Evolutionary conservation across 2,113 vertebrate genomes (phyloP).

Genomic region (Xiphophorus couchianus): DNA sequence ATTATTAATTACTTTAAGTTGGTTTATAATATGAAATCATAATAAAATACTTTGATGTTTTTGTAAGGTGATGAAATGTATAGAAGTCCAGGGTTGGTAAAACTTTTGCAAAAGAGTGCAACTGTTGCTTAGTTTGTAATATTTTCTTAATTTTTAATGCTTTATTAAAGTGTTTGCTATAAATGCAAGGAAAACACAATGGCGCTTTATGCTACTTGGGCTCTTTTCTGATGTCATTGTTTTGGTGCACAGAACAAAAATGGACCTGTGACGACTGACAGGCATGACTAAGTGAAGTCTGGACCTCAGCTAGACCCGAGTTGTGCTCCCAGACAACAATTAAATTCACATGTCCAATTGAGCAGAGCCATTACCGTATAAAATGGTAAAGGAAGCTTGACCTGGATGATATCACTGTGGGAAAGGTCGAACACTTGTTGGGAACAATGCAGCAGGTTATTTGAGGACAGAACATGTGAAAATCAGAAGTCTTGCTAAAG

Average conservation of each 20-base stretch:
- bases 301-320: conserved; percentile 4
- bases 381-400: conserved; percentile 38
- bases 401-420: conserved; percentile 13
- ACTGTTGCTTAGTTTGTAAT: neutral
- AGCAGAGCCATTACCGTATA: conserved; percentile 21
- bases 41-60: no score
- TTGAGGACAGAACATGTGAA: conserved; percentile 15
- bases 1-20: no score
- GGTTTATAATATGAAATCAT: no score
- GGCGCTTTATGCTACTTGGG: neutral
- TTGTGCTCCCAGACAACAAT: conserved; percentile 24
- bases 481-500: conserved; percentile 17
- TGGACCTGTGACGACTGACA: conserved; percentile 6
- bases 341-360: conserved; percentile 37
- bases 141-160: neutral
- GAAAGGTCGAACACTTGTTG: conserved; percentile 27
- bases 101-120: no score
- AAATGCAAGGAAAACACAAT: neutral
- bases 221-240: neutral
- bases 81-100: no score
- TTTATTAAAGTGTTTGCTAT: neutral
- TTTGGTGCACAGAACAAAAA: conserved; percentile 10
- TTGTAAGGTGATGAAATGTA: no score
- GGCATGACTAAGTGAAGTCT: conserved; percentile 11
- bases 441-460: conserved; percentile 9